These are phyloP conservation scores for Piscicola geometra DNA, from an alignment of 2,888 invertebrate species.

Conservation along the genomic window DNA sequence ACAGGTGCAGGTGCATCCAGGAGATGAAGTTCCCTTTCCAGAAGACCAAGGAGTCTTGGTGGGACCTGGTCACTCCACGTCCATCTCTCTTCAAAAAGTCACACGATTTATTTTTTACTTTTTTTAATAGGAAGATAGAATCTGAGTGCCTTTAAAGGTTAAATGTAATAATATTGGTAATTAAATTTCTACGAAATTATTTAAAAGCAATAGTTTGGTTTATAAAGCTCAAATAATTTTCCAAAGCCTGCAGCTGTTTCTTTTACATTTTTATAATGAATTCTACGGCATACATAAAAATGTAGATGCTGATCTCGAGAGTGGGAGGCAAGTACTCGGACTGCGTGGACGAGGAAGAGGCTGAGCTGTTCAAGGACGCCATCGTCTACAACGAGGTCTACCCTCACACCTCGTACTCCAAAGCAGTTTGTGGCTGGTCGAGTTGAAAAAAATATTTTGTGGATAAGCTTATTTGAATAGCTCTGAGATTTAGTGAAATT, in stretches of 20 bases:
- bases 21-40: slow-evolving; percentile 41
- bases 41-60: slow-evolving; percentile 43
- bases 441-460: too few relatives aligned
- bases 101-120: background rate
- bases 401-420: slow-evolving; percentile 32
- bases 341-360: slow-evolving; percentile 26
- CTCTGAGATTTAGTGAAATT: too few relatives aligned
- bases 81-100: slow-evolving; percentile 41
- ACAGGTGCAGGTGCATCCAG: slow-evolving; percentile 35
- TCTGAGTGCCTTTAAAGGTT: background rate
- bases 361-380: background rate
- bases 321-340: slow-evolving; percentile 34
- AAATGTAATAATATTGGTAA: background rate
- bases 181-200: background rate
- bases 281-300: background rate
- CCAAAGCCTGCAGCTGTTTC: background rate
- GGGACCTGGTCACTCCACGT: slow-evolving; percentile 41
- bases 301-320: slow-evolving; percentile 34
- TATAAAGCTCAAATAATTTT: too few relatives aligned
- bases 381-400: slow-evolving; percentile 38
- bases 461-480: too few relatives aligned
- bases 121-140: too few relatives aligned
- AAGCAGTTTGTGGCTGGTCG: slow-evolving; percentile 20
- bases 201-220: background rate
- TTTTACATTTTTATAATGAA: background rate